A percentile compares a stretch with the other conserved stretches of the same genome.
phyloP scores from a whole-genome alignment of 2,888 invertebrate species.

The Synergus umbraculus region DNA sequence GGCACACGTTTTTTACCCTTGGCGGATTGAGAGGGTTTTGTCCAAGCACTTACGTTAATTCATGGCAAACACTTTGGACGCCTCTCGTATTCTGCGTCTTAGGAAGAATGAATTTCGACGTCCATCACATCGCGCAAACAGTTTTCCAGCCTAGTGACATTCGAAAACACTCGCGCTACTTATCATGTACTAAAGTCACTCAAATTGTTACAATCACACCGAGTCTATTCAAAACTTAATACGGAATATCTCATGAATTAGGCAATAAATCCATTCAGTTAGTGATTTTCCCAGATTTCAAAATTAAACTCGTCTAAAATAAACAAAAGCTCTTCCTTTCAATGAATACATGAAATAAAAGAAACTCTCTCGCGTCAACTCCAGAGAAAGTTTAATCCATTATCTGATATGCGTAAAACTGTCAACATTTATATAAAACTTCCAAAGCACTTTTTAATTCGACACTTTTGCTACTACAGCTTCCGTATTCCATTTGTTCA shows the following conservation, averaged over 20 bases:
- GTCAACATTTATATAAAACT: no score
- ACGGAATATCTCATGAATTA: no score
- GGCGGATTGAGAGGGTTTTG: slow-evolving; percentile 48
- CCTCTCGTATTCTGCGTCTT: slow-evolving; percentile 26
- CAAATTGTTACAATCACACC: neutral
- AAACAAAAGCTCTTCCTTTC: no score
- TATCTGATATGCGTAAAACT: neutral
- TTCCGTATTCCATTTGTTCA: no score
- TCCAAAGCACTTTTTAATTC: no score
- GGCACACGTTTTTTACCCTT: slow-evolving; percentile 48
- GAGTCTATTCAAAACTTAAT: neutral
- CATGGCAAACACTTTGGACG: slow-evolving; percentile 47
- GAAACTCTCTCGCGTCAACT: no score
- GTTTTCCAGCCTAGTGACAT: slow-evolving; percentile 1
- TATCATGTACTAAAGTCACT: neutral
- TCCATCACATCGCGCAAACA: slow-evolving; percentile 6
- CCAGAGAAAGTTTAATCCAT: no score
- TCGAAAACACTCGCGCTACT: slow-evolving; percentile 16
- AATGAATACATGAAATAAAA: no score
- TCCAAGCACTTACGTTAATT: slow-evolving; percentile 45
- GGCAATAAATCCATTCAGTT: no score
- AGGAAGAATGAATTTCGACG: slow-evolving; percentile 16
- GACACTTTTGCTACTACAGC: no score
- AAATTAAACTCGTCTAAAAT: no score
- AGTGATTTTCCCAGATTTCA: no score